These are phyloP conservation scores for Antedon mediterranea DNA, from an alignment of 53 echinoderm and acorn worm species.

Conservation along the genomic window DNA sequence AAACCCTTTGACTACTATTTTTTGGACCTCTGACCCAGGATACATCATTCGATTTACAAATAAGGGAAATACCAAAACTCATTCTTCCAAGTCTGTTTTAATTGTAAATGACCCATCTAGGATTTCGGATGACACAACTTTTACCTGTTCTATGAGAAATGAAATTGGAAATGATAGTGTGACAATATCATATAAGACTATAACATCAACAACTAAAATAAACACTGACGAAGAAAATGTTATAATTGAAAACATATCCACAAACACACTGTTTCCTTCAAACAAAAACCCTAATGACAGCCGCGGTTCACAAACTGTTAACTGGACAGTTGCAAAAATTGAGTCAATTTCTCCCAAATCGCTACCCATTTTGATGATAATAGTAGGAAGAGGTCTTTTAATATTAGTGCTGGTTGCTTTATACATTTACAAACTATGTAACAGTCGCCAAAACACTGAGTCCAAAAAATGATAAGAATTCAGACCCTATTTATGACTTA, in stretches of 20 bases:
- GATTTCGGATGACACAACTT: neutral
- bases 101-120: neutral
- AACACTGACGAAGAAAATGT: neutral
- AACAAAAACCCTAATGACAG: neutral
- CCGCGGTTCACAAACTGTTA: neutral
- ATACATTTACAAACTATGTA: neutral
- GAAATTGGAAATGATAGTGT: neutral
- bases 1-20: neutral
- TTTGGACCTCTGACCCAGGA: neutral
- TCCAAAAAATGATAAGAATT: neutral
- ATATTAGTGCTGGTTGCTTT: neutral
- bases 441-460: neutral
- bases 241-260: neutral
- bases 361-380: neutral
- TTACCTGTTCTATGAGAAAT: neutral
- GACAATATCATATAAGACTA: neutral
- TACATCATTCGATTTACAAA: neutral
- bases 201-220: neutral
- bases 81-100: neutral
- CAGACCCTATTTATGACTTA: neutral
- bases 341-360: neutral
- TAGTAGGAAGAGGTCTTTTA: neutral
- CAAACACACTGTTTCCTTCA: neutral
- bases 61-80: neutral
- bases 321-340: neutral